Percentiles rank a stretch among this genome's conserved stretches.
These are phyloP conservation scores for Shargacucullia verbasci DNA, from an alignment of 2,888 invertebrate genomes.

Conservation along the genomic window DNA sequence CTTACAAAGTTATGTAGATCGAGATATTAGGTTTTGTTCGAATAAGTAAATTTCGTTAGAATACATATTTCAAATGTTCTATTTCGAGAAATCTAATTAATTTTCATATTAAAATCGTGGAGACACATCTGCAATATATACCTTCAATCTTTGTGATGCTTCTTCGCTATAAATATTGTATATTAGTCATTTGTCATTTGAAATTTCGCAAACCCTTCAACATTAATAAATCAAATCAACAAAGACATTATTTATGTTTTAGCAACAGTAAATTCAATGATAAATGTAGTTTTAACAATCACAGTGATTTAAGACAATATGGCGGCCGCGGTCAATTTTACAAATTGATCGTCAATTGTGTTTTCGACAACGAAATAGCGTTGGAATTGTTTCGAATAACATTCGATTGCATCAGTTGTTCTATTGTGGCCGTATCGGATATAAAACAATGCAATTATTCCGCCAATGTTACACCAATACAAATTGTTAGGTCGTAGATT, in stretches of 20 bases:
- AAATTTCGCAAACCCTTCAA: constrained; percentile 8
- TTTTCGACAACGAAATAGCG: constrained; percentile 62
- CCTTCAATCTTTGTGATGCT: neutral
- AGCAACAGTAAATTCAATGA: constrained; percentile 33
- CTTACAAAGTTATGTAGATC: no score
- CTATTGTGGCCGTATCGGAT: constrained; percentile 62
- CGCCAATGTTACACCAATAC: constrained; percentile 56
- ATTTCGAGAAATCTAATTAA: no score
- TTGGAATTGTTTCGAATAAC: constrained; percentile 68
- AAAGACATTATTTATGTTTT: constrained; percentile 24
- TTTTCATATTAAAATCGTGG: no score
- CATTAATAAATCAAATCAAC: constrained; percentile 23
- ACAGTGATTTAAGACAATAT: constrained; percentile 58
- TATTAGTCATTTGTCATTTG: neutral
- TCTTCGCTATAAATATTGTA: neutral
- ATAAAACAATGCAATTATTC: constrained; percentile 72
- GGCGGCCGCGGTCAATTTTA: constrained; percentile 59
- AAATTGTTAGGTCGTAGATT: constrained; percentile 59
- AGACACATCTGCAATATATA: no score
- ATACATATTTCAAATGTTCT: no score
- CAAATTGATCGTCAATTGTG: constrained; percentile 62
- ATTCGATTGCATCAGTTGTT: constrained; percentile 67
- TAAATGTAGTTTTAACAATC: constrained; percentile 50
- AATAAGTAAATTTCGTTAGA: no score
- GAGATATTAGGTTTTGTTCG: no score